Percentiles rank a stretch among this genome's conserved stretches.
phyloP scores from a whole-genome alignment of 2,113 vertebrate species.

The Periophthalmodon schlosseri region DNA sequence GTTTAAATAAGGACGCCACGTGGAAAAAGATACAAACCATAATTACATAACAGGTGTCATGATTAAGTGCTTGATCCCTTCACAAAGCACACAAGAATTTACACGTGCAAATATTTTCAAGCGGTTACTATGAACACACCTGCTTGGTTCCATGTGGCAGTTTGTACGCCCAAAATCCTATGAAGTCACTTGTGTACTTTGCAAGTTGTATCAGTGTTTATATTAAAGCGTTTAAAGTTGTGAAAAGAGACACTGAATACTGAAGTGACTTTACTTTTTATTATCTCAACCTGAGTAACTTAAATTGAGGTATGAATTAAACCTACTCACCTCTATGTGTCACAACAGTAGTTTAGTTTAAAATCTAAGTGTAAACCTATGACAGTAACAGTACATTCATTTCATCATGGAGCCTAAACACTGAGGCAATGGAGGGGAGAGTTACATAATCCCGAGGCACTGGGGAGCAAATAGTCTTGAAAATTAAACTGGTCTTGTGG shows the following conservation, averaged over 20 bases:
- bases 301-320: not conserved
- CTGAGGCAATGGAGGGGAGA: not conserved
- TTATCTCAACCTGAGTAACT: conserved; percentile 27
- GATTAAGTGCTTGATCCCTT: not conserved
- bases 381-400: not conserved
- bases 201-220: not conserved
- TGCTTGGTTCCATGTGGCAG: not conserved
- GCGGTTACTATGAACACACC: not conserved
- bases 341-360: not conserved
- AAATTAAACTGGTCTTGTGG: not conserved
- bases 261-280: not conserved
- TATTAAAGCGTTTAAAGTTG: conserved; percentile 38
- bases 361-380: not conserved
- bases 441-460: not conserved
- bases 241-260: not conserved
- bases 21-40: conserved; percentile 13
- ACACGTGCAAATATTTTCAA: not conserved
- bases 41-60: not conserved
- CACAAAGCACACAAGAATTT: not conserved
- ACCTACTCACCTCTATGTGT: not conserved
- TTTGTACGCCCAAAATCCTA: not conserved
- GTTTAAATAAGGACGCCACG: conserved; percentile 16
- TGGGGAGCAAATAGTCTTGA: not conserved
- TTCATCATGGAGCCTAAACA: not conserved
- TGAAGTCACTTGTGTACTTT: not conserved